Conservation (phyloP, 2,113 vertebrate genomes). For the Carlito syrichta region DNA sequence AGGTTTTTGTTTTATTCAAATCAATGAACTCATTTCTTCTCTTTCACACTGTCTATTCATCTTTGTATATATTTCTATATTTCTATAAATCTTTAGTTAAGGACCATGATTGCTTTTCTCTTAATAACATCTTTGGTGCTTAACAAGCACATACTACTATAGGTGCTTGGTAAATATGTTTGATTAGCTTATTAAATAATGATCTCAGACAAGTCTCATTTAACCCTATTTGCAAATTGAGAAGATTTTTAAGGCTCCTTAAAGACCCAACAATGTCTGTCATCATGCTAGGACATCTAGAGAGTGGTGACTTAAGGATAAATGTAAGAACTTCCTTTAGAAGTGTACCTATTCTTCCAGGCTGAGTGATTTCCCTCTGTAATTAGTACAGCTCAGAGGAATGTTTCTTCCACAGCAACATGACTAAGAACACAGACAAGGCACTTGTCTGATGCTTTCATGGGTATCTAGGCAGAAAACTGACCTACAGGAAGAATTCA, state of each 20-base stretch:
- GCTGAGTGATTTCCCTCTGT: background rate
- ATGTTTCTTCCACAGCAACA: background rate
- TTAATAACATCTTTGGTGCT: background rate
- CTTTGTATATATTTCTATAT: background rate
- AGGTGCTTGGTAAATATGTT: background rate
- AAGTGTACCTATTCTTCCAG: background rate
- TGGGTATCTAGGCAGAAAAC: background rate
- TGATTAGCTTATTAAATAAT: background rate
- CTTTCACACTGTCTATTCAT: background rate
- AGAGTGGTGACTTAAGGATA: background rate
- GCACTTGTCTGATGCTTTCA: background rate
- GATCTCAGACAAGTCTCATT: background rate
- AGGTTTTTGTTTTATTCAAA: background rate
- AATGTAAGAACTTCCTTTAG: background rate
- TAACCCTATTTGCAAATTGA: background rate
- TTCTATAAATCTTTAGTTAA: background rate
- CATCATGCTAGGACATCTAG: fast-evolving
- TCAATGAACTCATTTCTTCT: background rate
- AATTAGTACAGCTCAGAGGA: background rate
- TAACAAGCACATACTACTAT: background rate
- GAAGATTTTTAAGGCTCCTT: background rate
- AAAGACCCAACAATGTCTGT: background rate
- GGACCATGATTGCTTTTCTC: background rate
- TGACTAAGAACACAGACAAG: background rate
- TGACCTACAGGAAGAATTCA: background rate